Evolutionary conservation across 2,797 vertebrate genomes (phyloP), one percentile per base, ranked within the genome.

Genomic region (Acanthurus leucopareius): DNA sequence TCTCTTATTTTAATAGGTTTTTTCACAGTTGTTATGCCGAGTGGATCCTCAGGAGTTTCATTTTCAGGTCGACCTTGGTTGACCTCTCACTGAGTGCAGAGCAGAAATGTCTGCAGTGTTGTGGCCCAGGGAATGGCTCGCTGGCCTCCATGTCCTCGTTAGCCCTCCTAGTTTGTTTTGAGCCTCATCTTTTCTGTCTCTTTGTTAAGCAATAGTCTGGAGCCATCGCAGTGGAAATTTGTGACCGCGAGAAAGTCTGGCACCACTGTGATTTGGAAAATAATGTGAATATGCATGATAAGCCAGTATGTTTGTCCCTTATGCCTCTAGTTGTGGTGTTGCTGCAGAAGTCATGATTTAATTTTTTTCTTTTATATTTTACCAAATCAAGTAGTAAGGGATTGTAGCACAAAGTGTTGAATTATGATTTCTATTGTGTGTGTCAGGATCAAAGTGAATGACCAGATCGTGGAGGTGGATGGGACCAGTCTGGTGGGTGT

Each of bases 391-490:
- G 22, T 3, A 53, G 10, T 19, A 42, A 17, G 11, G 11, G 9
- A 11, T 42, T 35, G 32, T 15, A 15, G 19, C n/a, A 10, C 10
- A 22, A 28, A 32, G 1, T 76, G 51, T 25, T 52, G 9, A 80
- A 56, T 20, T 48, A 70, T 28, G 35, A 14, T 66, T 58, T 58
- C 20, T 3, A 19, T 25, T 76, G 14, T 85, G 60, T 73, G 32
- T 60, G 22, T 64, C 71, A 99, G 98, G 94, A 99, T 99, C 83
- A 97, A 96, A 88, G 98, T 99, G 85, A 99, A 99, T 61, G 98
- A 99, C 92, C 98, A 99, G 94, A 99, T 99, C 38, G 97, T 99
- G 84, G 98, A 99, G 94, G 98, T 99, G 75, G 98, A 99, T 59
- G 97, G 97, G 74, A 97, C 97, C 94, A 99, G 97, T 83, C 94